Base-by-base conservation (phyloP, 2,888 invertebrate genomes). In the Schizaphis graminum region DNA sequence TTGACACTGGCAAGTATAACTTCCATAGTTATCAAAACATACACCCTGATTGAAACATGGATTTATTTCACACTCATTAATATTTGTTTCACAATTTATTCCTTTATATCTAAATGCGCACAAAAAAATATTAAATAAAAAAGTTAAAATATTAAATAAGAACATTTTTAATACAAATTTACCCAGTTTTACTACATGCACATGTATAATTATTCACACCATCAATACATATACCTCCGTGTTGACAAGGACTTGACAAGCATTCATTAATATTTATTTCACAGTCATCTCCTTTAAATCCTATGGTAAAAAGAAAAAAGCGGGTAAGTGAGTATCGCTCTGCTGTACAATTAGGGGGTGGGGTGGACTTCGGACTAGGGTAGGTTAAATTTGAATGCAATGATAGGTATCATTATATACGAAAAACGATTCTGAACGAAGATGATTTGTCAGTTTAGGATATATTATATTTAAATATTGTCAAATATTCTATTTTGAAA, bases 241-340 rank as follows among this genome's bases (percentile, higher is more conserved):
- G 97, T 94, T 96, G 96, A 95, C 98, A 98, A 8, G 97, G 97
- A 95, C 96, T 96, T 26, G 97, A 97, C 94, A 96, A 96, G 96
- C 99, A 99, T 96, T 99, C 98, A 96, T 99, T 97, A 89, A 98
- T 97, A 96, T 99, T 98, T 94, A 96, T 96, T 95, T 98, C 97
- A 96, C 98, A 95, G 35, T 94, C 84, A 67, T 94, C 87, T 89
- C 95, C 95, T 89, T 94, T 94, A 94, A 94, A 94, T 3, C 94
- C 94, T 94, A 84, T 5, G n/a, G 16, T 93, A 47, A 95, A 95
- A 47, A 53, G 3, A 41, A 56, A 49, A 90, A 53, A n/a, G n/a
- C n/a, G n/a, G n/a, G n/a, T n/a, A n/a, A n/a, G n/a, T n/a, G n/a
- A n/a, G n/a, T n/a, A n/a, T n/a, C n/a, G n/a, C n/a, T n/a, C n/a